Base-by-base conservation (phyloP, 2,113 vertebrate genomes). In the Nerophis ophidion region DNA sequence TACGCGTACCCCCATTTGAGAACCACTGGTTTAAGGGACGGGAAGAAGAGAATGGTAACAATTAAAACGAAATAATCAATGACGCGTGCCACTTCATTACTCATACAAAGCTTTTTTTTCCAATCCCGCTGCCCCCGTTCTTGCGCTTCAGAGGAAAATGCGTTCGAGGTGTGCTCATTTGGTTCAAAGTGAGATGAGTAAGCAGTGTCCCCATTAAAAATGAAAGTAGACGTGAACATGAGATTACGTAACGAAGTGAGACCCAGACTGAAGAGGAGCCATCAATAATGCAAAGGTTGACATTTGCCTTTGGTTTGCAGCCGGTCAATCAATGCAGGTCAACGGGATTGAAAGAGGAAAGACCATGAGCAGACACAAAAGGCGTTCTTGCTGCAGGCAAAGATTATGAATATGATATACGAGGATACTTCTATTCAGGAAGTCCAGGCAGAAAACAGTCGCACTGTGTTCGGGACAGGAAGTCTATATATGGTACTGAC, bases 281-380 rank as follows among this genome's bases (percentile, higher is more conserved):
- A 86, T 89, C 68, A 84, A 85, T 86, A 84, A 84, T 87, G 75
- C 79, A 85, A 36, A 6, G 35, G 16, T 57, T 85, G 80, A 68
- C 75, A 81, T 87, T 85, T 85, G 66, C 58, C 12, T 72, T 68
- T 64, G 75, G 60, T 70, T 63, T 67, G 72, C 65, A 54, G 62
- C 16, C 5, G 13, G 26, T 53, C 26, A 26, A 26, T 53, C 51
- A 53, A 36, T 36, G n/a, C 13, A 53, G 7, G 34, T 53, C 51
- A 36, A 35, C 5, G 33, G 14, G 33, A 53, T 33, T 51, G 26
- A 33, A 51, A 34, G 16, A 49, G 17, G 9, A 6, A 15, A 4
- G 59, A 57, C 55, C 53, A 77, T 49, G 54, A 46, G 34, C 9
- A 36, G n/a, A 44, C 35, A 14, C 6, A 8, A 35, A 65, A 11